These are phyloP conservation scores for Alentia gelatinosa DNA, from an alignment of 2,888 invertebrate species.

Conservation along the genomic window DNA sequence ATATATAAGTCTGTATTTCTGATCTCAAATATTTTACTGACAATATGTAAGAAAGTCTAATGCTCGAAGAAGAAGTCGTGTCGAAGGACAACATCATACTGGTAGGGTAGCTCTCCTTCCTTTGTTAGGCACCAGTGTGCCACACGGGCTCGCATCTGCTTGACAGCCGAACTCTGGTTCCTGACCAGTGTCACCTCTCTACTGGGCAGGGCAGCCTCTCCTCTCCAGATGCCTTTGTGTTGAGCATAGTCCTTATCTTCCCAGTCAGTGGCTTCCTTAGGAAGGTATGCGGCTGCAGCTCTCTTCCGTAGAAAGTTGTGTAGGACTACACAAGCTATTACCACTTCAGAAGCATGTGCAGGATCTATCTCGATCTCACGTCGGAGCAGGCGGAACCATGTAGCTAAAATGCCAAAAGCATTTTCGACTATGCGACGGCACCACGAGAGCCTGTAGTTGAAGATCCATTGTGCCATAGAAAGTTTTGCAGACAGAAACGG, in stretches of 20 bases:
- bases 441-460: slow-evolving; percentile 51
- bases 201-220: not conserved
- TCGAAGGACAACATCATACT: not conserved
- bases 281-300: not conserved
- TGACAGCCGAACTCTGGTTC: not conserved
- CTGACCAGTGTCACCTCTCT: not conserved
- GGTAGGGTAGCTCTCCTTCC: not conserved
- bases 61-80: not conserved
- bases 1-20: no score
- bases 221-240: not conserved
- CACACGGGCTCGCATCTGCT: not conserved
- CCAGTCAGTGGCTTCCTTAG: not conserved
- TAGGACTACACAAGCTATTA: not conserved
- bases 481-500: slow-evolving; percentile 60
- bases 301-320: slow-evolving; percentile 28
- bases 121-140: not conserved
- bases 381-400: not conserved
- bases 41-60: not conserved
- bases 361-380: not conserved
- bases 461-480: slow-evolving; percentile 38
- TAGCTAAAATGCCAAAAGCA: no score
- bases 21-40: not conserved
- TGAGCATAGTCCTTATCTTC: not conserved
- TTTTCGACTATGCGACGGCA: slow-evolving; percentile 41
- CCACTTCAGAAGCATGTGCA: not conserved